Evolutionary conservation across 2,113 vertebrate species (phyloP), one percentile per base, ranked within the genome.

Genomic region (Alligator sinensis): DNA sequence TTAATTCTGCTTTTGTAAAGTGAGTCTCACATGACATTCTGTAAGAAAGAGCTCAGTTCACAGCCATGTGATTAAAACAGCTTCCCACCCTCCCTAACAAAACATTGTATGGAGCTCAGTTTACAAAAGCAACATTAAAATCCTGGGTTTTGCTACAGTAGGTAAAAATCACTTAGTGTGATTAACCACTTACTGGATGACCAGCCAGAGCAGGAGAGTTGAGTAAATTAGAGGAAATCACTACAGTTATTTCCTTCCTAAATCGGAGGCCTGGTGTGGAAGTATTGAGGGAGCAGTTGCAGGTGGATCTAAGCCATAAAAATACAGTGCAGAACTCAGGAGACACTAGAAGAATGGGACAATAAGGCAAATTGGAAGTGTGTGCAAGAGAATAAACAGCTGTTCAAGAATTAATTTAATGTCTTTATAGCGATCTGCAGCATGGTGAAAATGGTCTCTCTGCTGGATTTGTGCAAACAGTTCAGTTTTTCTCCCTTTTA

Each of bases 141-240:
- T 81, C 75, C 86, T 85, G 63, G 24, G 24, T 27, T 92, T 94
- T 94, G 59, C 70, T 89, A 14, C 81, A 75, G 58, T 57, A 19
- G 87, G 84, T 92, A 84, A 93, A 96, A 94, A 22, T 47, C 55
- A 86, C 38, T 93, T 91, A 89, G 59, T 64, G 80, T 80, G 15
- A 68, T 96, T 94, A 95, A 93, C 88, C 3, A 4, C 92, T 90
- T 96, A 90, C 91, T 94, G 77, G 25, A 91, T 87, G 91, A 92
- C 87, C 77, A 93, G 55, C 30, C 78, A 24, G 9, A 28, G 58
- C 55, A 94, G 60, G 66, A 21, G 64, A 72, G 3, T 11, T 82
- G 14, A 74, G 4, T 82, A 89, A 94, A 94, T 47, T 78, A 85
- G 3, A 91, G 63, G 80, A 91, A 85, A 19, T 2, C 38, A 54